Evolutionary conservation across 2,888 invertebrate genomes (phyloP).

Genomic region (Lymantria monacha): DNA sequence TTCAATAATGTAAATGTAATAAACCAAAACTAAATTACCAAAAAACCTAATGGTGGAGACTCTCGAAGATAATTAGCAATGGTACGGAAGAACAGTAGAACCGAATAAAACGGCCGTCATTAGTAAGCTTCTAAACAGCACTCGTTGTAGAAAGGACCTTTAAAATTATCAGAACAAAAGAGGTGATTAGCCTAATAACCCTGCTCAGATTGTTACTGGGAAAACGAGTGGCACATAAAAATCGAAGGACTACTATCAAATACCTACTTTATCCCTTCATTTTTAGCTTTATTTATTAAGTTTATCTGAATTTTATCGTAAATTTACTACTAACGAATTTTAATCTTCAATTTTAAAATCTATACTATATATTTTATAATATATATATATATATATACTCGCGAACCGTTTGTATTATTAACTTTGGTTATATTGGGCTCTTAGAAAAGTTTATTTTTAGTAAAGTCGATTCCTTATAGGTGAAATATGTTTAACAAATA

Average conservation of each 20-base stretch:
- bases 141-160: slow-evolving; percentile 17
- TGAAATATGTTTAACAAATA: no score
- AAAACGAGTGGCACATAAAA: slow-evolving; percentile 3
- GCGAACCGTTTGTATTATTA: no score
- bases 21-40: slow-evolving; percentile 1
- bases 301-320: background rate
- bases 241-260: background rate
- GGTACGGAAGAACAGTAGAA: slow-evolving; percentile 4
- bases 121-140: slow-evolving; percentile 15
- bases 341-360: no score
- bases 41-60: slow-evolving; percentile 9
- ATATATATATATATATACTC: no score
- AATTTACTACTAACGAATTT: no score
- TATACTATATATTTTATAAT: no score
- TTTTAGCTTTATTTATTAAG: background rate
- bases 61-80: slow-evolving; percentile 10
- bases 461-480: no score
- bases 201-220: slow-evolving; percentile 9
- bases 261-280: background rate
- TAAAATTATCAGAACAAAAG: slow-evolving; percentile 30
- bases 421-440: no score
- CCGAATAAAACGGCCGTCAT: slow-evolving; percentile 22
- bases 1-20: no score
- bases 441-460: no score
- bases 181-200: slow-evolving; percentile 29